These are phyloP conservation scores for Gymnoscopelus braueri DNA, from an alignment of 2,797 vertebrate genomes.

Conservation along the genomic window DNA sequence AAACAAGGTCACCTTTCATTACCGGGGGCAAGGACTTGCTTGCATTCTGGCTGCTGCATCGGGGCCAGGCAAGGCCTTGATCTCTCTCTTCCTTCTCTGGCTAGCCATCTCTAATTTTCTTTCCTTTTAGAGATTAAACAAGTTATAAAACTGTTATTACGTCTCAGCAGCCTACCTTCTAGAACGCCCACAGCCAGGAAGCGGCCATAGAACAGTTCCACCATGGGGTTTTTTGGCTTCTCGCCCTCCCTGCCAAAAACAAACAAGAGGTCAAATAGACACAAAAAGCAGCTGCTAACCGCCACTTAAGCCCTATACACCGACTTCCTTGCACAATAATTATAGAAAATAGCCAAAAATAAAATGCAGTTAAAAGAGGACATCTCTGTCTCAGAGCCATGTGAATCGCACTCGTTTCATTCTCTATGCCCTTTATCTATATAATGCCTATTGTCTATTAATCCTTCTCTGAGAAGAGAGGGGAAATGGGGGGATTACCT, in stretches of 20 bases:
- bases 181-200: conserved; percentile 96
- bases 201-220: conserved; percentile 96
- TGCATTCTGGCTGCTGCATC: conserved; percentile 52
- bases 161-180: conserved; percentile 85
- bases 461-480: too few species aligned
- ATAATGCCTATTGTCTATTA: too few species aligned
- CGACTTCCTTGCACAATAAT: too few species aligned
- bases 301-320: too few species aligned
- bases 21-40: conserved; percentile 60
- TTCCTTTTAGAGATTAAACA: conserved; percentile 1
- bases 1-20: conserved; percentile 77
- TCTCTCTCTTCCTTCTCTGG: conserved; percentile 31
- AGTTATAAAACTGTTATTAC: not conserved
- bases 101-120: conserved; percentile 5
- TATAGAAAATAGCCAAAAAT: too few species aligned
- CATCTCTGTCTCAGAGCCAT: not conserved
- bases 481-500: conserved; percentile 78
- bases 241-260: conserved; percentile 88
- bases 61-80: conserved; percentile 33
- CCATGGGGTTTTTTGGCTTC: conserved; percentile 99
- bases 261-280: conserved; percentile 1
- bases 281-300: not conserved
- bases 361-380: not conserved
- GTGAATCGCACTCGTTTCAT: not conserved
- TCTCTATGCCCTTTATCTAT: not conserved